A percentile compares a stretch with the other conserved stretches of the same genome.
phyloP scores from a whole-genome alignment of 2,113 vertebrate genomes.

The Melanotaenia duboulayi region DNA sequence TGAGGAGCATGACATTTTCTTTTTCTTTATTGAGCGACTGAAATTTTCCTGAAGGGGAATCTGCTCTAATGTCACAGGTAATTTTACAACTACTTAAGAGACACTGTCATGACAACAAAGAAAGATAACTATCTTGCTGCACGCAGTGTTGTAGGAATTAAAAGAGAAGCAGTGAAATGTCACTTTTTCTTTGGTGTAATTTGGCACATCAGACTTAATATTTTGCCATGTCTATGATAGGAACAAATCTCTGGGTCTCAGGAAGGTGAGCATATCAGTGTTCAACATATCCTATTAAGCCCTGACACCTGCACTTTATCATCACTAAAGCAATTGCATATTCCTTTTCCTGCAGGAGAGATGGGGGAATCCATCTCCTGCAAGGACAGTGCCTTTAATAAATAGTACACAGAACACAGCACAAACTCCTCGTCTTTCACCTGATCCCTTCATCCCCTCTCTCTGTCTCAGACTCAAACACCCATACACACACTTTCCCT shows the following conservation, averaged over 20 bases:
- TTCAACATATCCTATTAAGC: constrained; percentile 78
- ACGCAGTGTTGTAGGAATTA: not conserved
- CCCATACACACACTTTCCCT: constrained; percentile 25
- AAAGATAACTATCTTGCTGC: not conserved
- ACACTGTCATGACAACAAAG: constrained; percentile 10
- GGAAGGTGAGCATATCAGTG: constrained; percentile 74
- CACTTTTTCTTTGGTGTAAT: constrained; percentile 46
- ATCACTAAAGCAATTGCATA: constrained; percentile 79
- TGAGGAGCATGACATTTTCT: constrained; percentile 32
- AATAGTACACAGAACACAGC: constrained; percentile 71
- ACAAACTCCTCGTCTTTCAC: constrained; percentile 64
- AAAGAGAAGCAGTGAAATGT: constrained; percentile 11
- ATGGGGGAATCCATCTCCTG: constrained; percentile 74
- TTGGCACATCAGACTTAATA: constrained; percentile 56
- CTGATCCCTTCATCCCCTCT: constrained; percentile 35
- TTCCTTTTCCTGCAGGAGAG: constrained; percentile 69
- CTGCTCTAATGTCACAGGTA: constrained; percentile 33
- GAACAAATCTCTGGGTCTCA: constrained; percentile 52
- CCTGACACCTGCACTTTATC: constrained; percentile 78
- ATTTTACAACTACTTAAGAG: constrained; percentile 20
- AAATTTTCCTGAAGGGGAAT: constrained; percentile 13
- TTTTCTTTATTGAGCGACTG: constrained; percentile 31
- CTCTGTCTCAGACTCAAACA: not conserved
- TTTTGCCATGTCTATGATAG: constrained; percentile 51
- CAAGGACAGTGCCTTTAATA: constrained; percentile 76